phyloP scores from a whole-genome alignment of 2,797 vertebrate genomes.

The Acipenser ruthenus region DNA sequence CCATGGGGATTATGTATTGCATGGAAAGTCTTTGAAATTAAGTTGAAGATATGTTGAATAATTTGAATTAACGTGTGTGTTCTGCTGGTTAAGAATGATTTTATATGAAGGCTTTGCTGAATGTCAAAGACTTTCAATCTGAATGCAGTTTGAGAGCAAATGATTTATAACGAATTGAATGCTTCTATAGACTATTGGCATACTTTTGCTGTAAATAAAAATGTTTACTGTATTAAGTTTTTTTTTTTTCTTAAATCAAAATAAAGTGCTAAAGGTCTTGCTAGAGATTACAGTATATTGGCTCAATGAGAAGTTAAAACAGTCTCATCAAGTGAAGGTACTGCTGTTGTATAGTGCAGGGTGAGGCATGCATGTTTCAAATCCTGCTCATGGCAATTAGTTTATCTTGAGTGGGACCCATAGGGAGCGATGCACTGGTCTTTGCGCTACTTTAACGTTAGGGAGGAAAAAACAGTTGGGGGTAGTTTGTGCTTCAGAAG shows the following conservation, averaged over 20 bases:
- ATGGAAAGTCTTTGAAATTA: background rate
- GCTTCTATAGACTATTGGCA: conserved; percentile 40
- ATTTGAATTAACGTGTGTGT: background rate
- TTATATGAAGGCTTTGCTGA: conserved; percentile 10
- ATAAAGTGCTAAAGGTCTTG: background rate
- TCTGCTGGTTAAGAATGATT: too few relatives aligned
- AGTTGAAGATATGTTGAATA: background rate
- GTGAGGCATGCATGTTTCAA: too few relatives aligned
- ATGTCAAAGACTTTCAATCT: conserved; percentile 28
- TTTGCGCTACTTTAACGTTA: too few relatives aligned
- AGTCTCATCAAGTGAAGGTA: too few relatives aligned
- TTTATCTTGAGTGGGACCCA: too few relatives aligned
- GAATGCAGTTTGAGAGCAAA: conserved; percentile 43
- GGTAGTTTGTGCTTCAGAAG: too few relatives aligned
- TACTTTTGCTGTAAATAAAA: conserved; percentile 62
- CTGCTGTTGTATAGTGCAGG: too few relatives aligned
- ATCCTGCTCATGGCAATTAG: too few relatives aligned
- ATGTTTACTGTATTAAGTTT: conserved; percentile 44
- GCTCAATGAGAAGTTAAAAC: too few relatives aligned
- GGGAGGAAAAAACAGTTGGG: too few relatives aligned
- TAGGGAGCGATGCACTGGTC: too few relatives aligned
- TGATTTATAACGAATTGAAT: conserved; percentile 42
- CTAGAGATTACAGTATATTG: too few relatives aligned
- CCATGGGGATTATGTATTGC: background rate
- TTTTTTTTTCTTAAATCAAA: background rate